phyloP scores from a whole-genome alignment of 1,140 invertebrate species.

The Yoshiicerus persimilis region DNA sequence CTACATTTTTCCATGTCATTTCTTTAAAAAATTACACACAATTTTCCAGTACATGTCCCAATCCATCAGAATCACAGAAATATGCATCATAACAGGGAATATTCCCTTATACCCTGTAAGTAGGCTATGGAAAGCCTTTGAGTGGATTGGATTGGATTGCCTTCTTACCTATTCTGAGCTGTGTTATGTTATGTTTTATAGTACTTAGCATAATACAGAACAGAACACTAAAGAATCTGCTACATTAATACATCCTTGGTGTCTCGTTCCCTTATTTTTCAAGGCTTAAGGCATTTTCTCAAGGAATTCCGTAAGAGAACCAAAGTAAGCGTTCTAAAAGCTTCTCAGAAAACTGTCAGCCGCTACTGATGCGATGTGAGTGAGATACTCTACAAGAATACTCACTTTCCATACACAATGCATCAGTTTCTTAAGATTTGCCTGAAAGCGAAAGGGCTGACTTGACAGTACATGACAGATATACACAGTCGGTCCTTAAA shows the following conservation, averaged over 20 bases:
- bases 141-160: too few species aligned
- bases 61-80: background rate
- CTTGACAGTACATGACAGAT: conserved; percentile 19
- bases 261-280: background rate
- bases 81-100: background rate
- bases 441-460: background rate
- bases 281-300: background rate
- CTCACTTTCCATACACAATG: background rate
- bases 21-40: background rate
- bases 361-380: background rate
- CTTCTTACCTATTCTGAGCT: too few species aligned
- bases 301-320: background rate
- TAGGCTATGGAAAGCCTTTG: too few species aligned
- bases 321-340: background rate
- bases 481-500: conserved; percentile 9
- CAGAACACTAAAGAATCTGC: background rate
- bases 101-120: background rate
- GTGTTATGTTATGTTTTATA: too few species aligned
- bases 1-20: background rate
- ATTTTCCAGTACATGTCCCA: background rate
- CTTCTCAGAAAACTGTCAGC: background rate
- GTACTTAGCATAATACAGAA: background rate
- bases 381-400: background rate
- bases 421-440: background rate
- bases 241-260: background rate